Conservation (phyloP, 2,113 vertebrate genomes). For the Calidris pygmaea region DNA sequence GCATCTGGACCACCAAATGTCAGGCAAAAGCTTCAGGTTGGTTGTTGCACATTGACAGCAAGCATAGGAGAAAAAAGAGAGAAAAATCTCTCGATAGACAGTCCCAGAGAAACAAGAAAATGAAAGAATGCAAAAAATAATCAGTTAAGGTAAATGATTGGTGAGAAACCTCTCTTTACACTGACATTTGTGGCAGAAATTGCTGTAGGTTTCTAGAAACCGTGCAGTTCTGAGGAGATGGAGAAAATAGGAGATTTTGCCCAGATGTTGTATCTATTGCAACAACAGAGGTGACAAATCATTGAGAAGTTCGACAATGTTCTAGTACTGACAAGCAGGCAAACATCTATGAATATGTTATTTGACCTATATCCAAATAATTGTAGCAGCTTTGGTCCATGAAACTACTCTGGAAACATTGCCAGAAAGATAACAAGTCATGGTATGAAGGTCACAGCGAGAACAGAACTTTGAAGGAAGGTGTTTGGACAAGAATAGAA, state of each 20-base stretch:
- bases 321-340: background rate
- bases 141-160: background rate
- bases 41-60: background rate
- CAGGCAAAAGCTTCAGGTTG: background rate
- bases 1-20: constrained; percentile 42
- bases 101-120: background rate
- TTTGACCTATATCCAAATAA: constrained; percentile 33
- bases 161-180: background rate
- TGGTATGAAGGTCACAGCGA: constrained; percentile 57
- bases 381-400: constrained; percentile 23
- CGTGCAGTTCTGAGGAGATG: background rate
- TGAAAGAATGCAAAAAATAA: background rate
- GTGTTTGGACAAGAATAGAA: constrained; percentile 68
- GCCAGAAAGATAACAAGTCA: constrained; percentile 54
- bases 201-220: background rate
- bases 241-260: background rate
- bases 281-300: background rate
- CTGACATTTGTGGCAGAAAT: background rate
- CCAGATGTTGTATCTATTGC: background rate
- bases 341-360: constrained; percentile 44
- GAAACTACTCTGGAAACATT: constrained; percentile 35
- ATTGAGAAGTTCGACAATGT: background rate
- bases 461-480: constrained; percentile 63
- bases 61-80: background rate
- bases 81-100: background rate